These are phyloP conservation scores for Macrobrachium nipponense DNA, from an alignment of 1,140 invertebrate genomes.

Conservation along the genomic window DNA sequence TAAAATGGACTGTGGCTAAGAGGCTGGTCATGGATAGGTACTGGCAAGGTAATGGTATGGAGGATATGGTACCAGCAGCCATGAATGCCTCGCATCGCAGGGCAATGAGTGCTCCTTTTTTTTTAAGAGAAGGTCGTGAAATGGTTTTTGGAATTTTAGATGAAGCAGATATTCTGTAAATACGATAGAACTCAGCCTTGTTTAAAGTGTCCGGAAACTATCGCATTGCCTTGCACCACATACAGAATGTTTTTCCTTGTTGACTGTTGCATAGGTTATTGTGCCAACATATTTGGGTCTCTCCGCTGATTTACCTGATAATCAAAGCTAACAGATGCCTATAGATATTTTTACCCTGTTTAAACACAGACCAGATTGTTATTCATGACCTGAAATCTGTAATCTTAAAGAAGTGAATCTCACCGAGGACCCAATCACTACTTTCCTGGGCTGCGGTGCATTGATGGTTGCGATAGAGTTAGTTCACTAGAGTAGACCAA, in stretches of 20 bases:
- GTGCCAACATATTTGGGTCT: conserved; percentile 58
- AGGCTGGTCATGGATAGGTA: conserved; percentile 61
- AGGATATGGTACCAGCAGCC: conserved; percentile 59
- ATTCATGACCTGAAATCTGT: conserved; percentile 55
- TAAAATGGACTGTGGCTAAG: conserved; percentile 59
- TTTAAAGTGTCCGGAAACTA: conserved; percentile 38
- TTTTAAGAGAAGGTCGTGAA: conserved; percentile 11
- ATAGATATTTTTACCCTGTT: conserved; percentile 59
- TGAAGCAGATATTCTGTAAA: conserved; percentile 57
- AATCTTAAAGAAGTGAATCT: conserved; percentile 51
- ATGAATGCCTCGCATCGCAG: conserved; percentile 52
- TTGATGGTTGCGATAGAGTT: conserved; percentile 59
- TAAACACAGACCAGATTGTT: conserved; percentile 58
- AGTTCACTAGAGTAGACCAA: conserved; percentile 60
- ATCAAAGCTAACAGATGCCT: conserved; percentile 60
- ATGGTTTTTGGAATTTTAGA: conserved; percentile 40
- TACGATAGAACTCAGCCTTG: conserved; percentile 40
- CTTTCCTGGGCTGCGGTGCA: conserved; percentile 53
- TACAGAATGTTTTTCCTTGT: conserved; percentile 58
- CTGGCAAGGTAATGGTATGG: conserved; percentile 61
- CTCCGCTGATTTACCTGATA: conserved; percentile 57
- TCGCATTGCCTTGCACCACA: conserved; percentile 50
- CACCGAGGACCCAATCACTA: conserved; percentile 53
- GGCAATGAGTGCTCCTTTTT: conserved; percentile 47
- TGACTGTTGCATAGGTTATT: conserved; percentile 59